phyloP scores from a whole-genome alignment of 2,797 vertebrate genomes.

The Rhabdophis nuchalis region DNA sequence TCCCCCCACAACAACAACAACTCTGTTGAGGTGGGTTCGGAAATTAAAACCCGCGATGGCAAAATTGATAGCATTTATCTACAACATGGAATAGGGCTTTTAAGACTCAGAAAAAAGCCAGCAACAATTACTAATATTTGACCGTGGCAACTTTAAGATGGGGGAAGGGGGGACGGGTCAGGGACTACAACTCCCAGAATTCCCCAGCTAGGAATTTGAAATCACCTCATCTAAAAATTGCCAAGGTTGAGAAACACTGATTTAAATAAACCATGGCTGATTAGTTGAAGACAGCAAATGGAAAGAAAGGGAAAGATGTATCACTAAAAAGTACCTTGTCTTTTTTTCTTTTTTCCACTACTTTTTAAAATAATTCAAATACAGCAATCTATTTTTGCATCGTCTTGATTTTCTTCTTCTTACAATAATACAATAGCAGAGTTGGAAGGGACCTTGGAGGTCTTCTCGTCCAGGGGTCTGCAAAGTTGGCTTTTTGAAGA shows the following conservation, averaged over 20 bases:
- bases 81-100: not conserved
- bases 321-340: not conserved
- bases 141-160: not conserved
- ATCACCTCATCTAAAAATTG: not conserved
- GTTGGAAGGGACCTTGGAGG: no score
- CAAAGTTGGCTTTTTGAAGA: no score
- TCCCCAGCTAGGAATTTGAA: not conserved
- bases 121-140: not conserved
- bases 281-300: not conserved
- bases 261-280: not conserved
- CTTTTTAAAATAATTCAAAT: not conserved
- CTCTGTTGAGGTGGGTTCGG: no score
- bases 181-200: not conserved
- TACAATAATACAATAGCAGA: no score
- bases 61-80: not conserved
- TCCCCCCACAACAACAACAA: no score
- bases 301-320: not conserved
- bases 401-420: not conserved
- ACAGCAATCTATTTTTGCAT: not conserved
- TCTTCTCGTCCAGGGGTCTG: no score
- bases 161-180: not conserved
- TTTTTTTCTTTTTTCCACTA: not conserved
- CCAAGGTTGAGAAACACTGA: not conserved
- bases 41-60: no score
- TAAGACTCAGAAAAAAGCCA: not conserved